Evolutionary conservation across 1,140 invertebrate species (phyloP).

Genomic region (Drosophila persimilis): DNA sequence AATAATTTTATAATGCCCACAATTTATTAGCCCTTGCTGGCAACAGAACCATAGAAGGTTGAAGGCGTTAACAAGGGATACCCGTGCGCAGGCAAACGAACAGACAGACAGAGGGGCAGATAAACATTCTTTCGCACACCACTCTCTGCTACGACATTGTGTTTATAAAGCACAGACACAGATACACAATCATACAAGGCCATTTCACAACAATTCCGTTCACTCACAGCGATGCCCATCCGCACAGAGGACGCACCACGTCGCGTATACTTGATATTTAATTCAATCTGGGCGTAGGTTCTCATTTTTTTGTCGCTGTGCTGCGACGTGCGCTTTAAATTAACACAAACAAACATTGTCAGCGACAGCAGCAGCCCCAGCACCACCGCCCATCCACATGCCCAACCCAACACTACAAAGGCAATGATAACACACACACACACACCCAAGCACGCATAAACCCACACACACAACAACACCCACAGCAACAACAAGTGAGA

Average conservation of each 20-base stretch:
- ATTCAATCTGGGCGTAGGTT: constrained; percentile 74
- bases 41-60: constrained; percentile 19
- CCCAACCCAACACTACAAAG: constrained; percentile 18
- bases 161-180: constrained; percentile 40
- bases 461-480: constrained; percentile 24
- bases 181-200: constrained; percentile 9
- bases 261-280: constrained; percentile 74
- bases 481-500: constrained; percentile 39
- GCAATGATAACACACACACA: constrained; percentile 26
- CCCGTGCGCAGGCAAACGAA: constrained; percentile 20
- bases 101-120: constrained; percentile 16
- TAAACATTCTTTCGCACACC: constrained; percentile 46
- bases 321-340: constrained; percentile 69
- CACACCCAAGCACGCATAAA: constrained; percentile 16
- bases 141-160: constrained; percentile 47
- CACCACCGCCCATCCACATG: constrained; percentile 15
- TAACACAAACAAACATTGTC: constrained; percentile 76
- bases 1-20: constrained; percentile 62
- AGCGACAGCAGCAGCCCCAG: constrained; percentile 44
- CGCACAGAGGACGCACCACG: constrained; percentile 24
- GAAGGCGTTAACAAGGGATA: constrained; percentile 57
- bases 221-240: not conserved
- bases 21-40: constrained; percentile 54
- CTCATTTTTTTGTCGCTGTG: constrained; percentile 54
- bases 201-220: constrained; percentile 1